These are phyloP conservation scores for Propithecus deckenii DNA, from an alignment of 2,797 vertebrate genomes.

Conservation along the genomic window DNA sequence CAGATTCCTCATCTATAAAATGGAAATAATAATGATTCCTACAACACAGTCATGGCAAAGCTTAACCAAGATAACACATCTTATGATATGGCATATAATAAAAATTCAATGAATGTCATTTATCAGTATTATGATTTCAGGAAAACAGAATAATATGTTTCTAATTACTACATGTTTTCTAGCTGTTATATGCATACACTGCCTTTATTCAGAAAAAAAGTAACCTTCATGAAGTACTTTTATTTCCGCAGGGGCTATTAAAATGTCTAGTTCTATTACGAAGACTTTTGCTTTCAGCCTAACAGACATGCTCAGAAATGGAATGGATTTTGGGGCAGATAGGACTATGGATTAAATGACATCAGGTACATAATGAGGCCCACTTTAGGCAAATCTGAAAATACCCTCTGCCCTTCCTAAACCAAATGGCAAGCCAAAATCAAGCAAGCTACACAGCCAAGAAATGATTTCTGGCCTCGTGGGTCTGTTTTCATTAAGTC, in stretches of 20 bases:
- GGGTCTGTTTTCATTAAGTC: slow-evolving; percentile 40
- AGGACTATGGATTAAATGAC: neutral
- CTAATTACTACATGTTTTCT: slow-evolving; percentile 10
- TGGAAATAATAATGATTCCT: neutral
- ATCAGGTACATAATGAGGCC: neutral
- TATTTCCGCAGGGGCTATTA: slow-evolving; percentile 17
- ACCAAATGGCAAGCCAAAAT: neutral
- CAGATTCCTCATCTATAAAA: neutral
- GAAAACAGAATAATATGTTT: neutral
- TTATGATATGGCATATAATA: neutral
- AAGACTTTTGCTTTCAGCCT: slow-evolving; percentile 43
- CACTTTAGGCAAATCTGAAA: neutral
- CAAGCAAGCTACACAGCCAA: neutral
- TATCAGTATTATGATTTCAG: neutral
- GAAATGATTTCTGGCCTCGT: neutral
- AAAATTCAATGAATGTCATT: neutral
- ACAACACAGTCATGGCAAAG: neutral
- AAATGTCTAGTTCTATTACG: slow-evolving; percentile 14
- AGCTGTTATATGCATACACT: neutral
- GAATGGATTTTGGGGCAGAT: neutral
- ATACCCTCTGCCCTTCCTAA: neutral
- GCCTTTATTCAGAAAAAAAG: slow-evolving; percentile 7
- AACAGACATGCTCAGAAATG: slow-evolving; percentile 11
- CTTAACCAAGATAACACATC: neutral
- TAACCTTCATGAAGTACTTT: slow-evolving; percentile 28